Percentiles rank a stretch among this genome's conserved stretches.
phyloP scores from a whole-genome alignment of 2,113 vertebrate species.

The Toxotes jaculatrix region DNA sequence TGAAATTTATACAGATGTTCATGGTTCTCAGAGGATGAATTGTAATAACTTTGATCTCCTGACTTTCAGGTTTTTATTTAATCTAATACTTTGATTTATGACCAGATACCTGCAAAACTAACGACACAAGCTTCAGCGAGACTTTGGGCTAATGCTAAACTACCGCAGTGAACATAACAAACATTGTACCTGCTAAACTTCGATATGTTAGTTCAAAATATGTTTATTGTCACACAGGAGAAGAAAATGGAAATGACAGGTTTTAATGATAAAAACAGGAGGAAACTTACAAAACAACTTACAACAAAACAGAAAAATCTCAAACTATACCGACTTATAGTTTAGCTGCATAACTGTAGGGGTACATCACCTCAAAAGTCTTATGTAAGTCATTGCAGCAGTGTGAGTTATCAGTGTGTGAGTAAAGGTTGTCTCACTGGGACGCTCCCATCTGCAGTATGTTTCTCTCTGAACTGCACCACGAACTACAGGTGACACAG shows the following conservation, averaged over 20 bases:
- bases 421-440: constrained; percentile 59
- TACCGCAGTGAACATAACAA: too few relatives aligned
- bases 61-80: background rate
- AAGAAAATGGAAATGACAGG: background rate
- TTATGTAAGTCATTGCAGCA: constrained; percentile 34
- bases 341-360: background rate
- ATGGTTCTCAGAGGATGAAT: background rate
- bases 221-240: background rate
- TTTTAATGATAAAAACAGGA: background rate
- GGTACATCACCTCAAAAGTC: background rate
- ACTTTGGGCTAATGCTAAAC: too few relatives aligned
- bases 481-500: constrained; percentile 30
- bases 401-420: constrained; percentile 43
- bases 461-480: constrained; percentile 42
- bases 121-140: too few relatives aligned
- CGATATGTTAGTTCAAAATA: background rate
- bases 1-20: background rate
- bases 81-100: background rate
- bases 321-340: background rate
- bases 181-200: too few relatives aligned
- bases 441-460: constrained; percentile 57
- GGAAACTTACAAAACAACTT: background rate
- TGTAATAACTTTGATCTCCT: too few relatives aligned
- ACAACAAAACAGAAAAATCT: background rate
- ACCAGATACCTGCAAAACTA: background rate